Evolutionary conservation across 2,113 vertebrate species (phyloP).

Genomic region (Odocoileus hemionus): DNA sequence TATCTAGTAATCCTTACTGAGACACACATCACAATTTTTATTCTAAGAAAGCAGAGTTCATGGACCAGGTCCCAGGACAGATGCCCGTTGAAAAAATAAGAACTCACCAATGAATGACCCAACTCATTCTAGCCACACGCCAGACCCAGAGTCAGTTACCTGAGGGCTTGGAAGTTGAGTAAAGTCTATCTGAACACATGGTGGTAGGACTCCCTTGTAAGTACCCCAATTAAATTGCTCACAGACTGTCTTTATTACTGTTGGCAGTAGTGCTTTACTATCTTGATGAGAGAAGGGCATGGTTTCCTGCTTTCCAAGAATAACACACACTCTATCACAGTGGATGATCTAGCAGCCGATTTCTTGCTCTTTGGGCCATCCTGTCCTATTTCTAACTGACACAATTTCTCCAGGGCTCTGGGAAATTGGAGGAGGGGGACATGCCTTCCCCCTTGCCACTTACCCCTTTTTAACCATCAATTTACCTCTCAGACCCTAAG

Average conservation of each 20-base stretch:
- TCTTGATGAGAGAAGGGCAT: background rate
- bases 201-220: background rate
- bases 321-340: background rate
- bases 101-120: background rate
- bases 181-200: background rate
- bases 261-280: background rate
- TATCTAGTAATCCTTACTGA: background rate
- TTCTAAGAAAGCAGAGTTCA: background rate
- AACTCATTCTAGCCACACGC: background rate
- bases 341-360: background rate
- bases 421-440: background rate
- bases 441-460: background rate
- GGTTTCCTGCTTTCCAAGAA: background rate
- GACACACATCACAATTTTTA: background rate
- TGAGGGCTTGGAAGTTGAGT: background rate
- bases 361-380: background rate
- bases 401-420: background rate
- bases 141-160: background rate
- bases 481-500: background rate
- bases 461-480: background rate
- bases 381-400: background rate
- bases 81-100: background rate
- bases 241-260: background rate
- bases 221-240: background rate
- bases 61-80: background rate